Conservation (phyloP, 2,797 vertebrate species). For the Anabas testudineus region DNA sequence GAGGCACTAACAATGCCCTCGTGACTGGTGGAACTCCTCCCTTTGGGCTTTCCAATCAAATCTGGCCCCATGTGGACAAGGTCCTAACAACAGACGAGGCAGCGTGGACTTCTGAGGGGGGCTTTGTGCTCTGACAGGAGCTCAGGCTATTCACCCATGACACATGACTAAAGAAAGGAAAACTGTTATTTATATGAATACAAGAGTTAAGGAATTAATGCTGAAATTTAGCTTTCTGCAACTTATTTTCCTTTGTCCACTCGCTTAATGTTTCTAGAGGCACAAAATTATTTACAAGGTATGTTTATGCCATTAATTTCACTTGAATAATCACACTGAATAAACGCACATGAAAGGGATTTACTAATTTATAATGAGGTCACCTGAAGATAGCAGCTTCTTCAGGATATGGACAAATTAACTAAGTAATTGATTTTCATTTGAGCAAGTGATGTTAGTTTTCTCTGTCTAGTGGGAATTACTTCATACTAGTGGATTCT, state of each 20-base stretch:
- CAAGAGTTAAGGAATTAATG: conserved; percentile 77
- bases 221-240: conserved; percentile 57
- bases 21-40: conserved; percentile 87
- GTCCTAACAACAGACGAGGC: conserved; percentile 86
- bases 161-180: conserved; percentile 77
- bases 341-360: conserved; percentile 69
- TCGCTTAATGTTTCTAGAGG: conserved; percentile 59
- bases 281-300: conserved; percentile 69
- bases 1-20: conserved; percentile 91
- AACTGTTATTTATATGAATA: conserved; percentile 74
- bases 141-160: conserved; percentile 84
- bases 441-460: conserved; percentile 66
- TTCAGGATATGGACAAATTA: conserved; percentile 64
- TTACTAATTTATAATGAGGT: conserved; percentile 71
- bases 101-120: conserved; percentile 81
- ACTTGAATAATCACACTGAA: conserved; percentile 69
- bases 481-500: conserved; percentile 50
- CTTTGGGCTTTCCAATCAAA: conserved; percentile 87
- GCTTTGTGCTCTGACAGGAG: conserved; percentile 86
- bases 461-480: conserved; percentile 62
- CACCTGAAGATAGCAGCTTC: conserved; percentile 62
- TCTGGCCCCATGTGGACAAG: conserved; percentile 87
- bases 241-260: conserved; percentile 53
- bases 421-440: conserved; percentile 71
- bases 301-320: conserved; percentile 69